Evolutionary conservation across 2,113 vertebrate genomes (phyloP), one percentile per base, ranked within the genome.

Genomic region (Myotis brandtii): DNA sequence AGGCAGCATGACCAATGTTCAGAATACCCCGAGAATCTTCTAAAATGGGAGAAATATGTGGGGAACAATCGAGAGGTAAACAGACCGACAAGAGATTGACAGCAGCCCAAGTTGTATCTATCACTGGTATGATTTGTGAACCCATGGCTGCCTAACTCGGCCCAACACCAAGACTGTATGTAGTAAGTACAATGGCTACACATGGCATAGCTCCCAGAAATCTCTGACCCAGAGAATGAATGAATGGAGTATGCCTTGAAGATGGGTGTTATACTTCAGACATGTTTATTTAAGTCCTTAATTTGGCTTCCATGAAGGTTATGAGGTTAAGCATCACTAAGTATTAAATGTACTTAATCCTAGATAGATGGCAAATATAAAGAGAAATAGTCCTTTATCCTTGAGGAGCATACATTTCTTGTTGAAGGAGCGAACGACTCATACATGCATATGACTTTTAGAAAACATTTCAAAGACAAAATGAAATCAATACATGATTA

Each of bases 381-480:
- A 97, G 27, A 96, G 17, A 85, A 89, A 89, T 52, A 16, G 50
- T 43, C 27, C 27, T 94, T 93, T 83, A n/a, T 79, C 34, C 37
- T 77, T 92, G 48, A 64, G 56, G 14, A 90, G 20, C 11, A 80
- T 50, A 50, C 7, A 84, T 89, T 90, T 81, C 56, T 92, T 82
- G 17, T 64, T 91, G 54, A 97, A 84, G 37, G 83, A 86, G 72
- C 80, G 32, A 89, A 76, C 86, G 40, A 76, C n/a, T 75, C 52
- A 69, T 25, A 32, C 23, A 75, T 76, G 52, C 34, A 91, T 48
- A 27, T 93, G 86, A 79, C n/a, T 93, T 87, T 46, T 52, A 52
- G 30, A 86, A 73, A 89, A 83, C 84, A 43, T 21, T 32, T 73
- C 27, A 66, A 93, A 87, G 67, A 84, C 52, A 87, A 48, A 20